These are phyloP conservation scores for Thinocorus orbignyianus DNA, from an alignment of 2,113 vertebrate species.

Conservation along the genomic window DNA sequence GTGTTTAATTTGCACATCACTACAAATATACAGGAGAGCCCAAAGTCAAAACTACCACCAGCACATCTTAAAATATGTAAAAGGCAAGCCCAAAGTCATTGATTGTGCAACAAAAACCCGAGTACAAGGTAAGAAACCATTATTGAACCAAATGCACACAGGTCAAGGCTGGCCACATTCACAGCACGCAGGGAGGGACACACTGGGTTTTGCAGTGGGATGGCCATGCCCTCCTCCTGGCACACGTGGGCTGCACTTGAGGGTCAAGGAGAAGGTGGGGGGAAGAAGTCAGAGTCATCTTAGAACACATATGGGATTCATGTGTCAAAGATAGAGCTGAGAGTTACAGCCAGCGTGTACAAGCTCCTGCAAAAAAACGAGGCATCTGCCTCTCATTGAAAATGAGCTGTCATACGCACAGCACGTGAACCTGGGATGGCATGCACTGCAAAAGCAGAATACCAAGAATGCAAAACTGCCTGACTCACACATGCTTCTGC, in stretches of 20 bases:
- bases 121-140: not conserved
- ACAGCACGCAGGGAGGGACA: rapidly evolving
- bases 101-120: not conserved
- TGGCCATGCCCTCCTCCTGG: not conserved
- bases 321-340: not conserved
- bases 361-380: not conserved
- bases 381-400: not conserved
- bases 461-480: not conserved
- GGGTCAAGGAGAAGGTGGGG: not conserved
- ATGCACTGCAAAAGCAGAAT: not conserved
- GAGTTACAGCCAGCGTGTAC: not conserved
- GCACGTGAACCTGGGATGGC: not conserved
- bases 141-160: rapidly evolving
- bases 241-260: not conserved
- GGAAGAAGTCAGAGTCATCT: not conserved
- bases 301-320: not conserved
- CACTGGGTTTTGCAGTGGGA: not conserved
- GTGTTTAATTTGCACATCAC: not conserved
- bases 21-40: not conserved
- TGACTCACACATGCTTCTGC: not conserved
- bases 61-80: not conserved
- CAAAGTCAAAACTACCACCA: not conserved
- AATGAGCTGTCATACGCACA: not conserved
- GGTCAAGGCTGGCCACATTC: not conserved
- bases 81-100: not conserved